Conservation (phyloP, 2,888 invertebrate genomes). For the Aphidius colemani region DNA sequence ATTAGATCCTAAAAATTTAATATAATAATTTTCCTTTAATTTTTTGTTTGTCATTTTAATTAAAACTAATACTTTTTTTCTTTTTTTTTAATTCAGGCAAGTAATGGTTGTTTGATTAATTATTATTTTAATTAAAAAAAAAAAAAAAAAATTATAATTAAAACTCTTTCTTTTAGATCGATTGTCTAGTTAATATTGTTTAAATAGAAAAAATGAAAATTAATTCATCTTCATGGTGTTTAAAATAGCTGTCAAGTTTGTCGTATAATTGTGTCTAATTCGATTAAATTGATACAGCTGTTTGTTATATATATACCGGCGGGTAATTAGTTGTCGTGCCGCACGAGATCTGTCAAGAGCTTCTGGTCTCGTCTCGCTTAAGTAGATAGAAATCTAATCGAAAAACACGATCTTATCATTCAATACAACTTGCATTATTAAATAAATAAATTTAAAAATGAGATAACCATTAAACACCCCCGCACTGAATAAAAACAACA, state of each 20-base stretch:
- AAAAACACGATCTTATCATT: conserved; percentile 8
- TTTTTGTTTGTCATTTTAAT: conserved; percentile 20
- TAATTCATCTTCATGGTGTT: conserved; percentile 25
- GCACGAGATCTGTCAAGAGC: conserved; percentile 13
- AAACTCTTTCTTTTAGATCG: too few relatives aligned
- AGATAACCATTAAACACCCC: too few relatives aligned
- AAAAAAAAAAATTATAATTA: too few relatives aligned
- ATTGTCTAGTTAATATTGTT: too few relatives aligned
- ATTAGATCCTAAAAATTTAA: conserved; percentile 21
- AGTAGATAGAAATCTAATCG: conserved; percentile 13
- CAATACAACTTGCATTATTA: background rate
- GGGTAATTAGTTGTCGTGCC: conserved; percentile 25
- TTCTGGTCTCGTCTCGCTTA: background rate
- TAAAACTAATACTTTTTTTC: too few relatives aligned
- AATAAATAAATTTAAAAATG: background rate
- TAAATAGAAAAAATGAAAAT: background rate
- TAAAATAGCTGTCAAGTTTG: conserved; percentile 27
- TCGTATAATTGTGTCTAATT: conserved; percentile 51
- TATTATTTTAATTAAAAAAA: too few relatives aligned
- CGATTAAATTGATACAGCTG: conserved; percentile 46
- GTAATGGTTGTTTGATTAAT: too few relatives aligned
- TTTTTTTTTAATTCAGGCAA: too few relatives aligned
- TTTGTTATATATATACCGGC: background rate
- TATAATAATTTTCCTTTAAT: conserved; percentile 18
- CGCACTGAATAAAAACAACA: too few relatives aligned